Evolutionary conservation across 2,113 vertebrate genomes (phyloP).

Genomic region (Corythornis madagascariensis): DNA sequence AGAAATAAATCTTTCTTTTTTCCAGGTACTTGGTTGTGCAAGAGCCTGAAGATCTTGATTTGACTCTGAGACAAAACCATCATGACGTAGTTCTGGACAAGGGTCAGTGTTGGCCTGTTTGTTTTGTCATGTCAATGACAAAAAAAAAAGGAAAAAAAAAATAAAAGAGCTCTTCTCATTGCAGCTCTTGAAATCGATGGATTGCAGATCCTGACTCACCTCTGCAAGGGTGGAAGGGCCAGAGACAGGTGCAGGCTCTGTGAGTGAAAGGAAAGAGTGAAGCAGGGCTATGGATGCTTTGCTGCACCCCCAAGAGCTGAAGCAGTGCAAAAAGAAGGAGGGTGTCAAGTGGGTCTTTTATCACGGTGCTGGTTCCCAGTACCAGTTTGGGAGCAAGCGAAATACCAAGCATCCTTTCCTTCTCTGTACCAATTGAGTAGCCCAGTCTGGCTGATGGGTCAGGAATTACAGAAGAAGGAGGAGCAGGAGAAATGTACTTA

Average conservation of each 20-base stretch:
- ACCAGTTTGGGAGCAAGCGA: not conserved
- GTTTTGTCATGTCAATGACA: not conserved
- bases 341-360: not conserved
- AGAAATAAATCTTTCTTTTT: slow-evolving; percentile 19
- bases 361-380: accelerated
- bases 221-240: not conserved
- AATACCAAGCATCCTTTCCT: not conserved
- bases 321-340: not conserved
- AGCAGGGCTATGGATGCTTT: not conserved
- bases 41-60: not conserved
- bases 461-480: not conserved
- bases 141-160: not conserved
- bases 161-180: not conserved
- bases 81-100: not conserved
- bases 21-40: slow-evolving; percentile 23
- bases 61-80: not conserved
- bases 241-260: not conserved
- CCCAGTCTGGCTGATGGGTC: not conserved
- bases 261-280: not conserved
- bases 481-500: not conserved
- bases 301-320: not conserved
- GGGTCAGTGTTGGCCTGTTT: not conserved
- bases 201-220: not conserved
- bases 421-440: not conserved
- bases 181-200: not conserved